Base-by-base conservation (phyloP, 2,113 vertebrate genomes). In the Oreochromis tanganicae region DNA sequence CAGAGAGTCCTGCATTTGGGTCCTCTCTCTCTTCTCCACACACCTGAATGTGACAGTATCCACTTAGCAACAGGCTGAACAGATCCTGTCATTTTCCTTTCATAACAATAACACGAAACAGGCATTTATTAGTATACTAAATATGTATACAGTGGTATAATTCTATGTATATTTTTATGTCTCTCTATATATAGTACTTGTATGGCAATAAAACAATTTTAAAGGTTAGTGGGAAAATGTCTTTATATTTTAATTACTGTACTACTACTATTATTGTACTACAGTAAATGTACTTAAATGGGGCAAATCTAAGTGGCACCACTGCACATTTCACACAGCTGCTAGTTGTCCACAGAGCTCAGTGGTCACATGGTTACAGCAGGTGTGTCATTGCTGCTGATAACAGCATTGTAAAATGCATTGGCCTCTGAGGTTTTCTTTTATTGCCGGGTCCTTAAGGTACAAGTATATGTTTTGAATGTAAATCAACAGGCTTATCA, bases 401-500 rank as follows among this genome's bases (percentile, higher is more conserved):
- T 89, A 88, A 59, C 13, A 55, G 21, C 1, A 24, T 14, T 80
- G 38, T 78, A 21, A 89, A 90, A 59, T 19, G 4, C 46, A 24
- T 17, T 36, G 24, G 43, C 24, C 71, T 32, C 24, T 6, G 10
- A 11, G 41, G 11, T 36, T 6, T 9, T 16, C 14, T 59, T 55
- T 80, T 52, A 82, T 81, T 59, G 43, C 36, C 8, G 13, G 13
- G 29, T 75, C 17, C 71, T 83, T 13, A 36, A 34, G 11, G 13
- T 8, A 34, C 14, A 9, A 43, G 27, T 14, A 19, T 19, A 4
- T 36, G 85, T 93, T 85, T 84, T 82, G 68, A 73, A 8, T 82
- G 84, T 84, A 83, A 38, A 80, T 84, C n/a, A 81, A 87, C 85
- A 34, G 16, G 12, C 54, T 86, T 90, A 84, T 93, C 80, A 34